Base-by-base conservation (phyloP, 2,797 vertebrate species). In the Girardinus metallicus region DNA sequence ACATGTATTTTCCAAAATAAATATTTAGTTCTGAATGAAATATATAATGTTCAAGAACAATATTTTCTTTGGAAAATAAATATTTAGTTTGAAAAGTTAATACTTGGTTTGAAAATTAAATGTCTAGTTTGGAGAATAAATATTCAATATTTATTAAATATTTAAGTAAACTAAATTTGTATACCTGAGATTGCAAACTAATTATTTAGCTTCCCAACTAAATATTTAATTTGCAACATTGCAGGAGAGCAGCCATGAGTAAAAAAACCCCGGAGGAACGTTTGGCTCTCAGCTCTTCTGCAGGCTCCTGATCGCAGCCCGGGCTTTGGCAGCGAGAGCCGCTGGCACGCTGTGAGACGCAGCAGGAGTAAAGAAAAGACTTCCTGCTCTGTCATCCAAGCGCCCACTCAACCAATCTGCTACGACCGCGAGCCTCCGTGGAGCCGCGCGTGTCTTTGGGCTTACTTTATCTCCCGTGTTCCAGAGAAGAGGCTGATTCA, bases 351-450 rank as follows among this genome's bases (percentile, higher is more conserved):
- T 84, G 87, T 75, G 86, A 86, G 60, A 75, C 87, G 0, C 93
- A 93, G 92, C 75, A 26, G 89, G 91, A 89, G 64, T 81, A 82
- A 85, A 88, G 79, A 83, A 84, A 88, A 76, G 71, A 68, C 91
- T 95, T 95, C 93, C 93, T 89, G 82, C 85, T 82, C 78, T 46
- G 84, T 82, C 90, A 88, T 80, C 76, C 71, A 55, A 80, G 86
- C 84, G 88, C 95, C 94, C 92, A 95, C 95, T 89, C 94, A 94
- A 76, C 71, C 94, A 94, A 95, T 95, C 95, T 95, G 94, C 90
- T 84, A 86, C 91, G 76, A 86, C 75, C 88, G 86, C 80, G 82
- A 85, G 87, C 83, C 73, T 78, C 55, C 34, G 39, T 51, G 73
- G 62, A 79, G 75, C 70, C 39, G 84, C 39, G 46, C 21, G 73